Base-by-base conservation (phyloP, 2,888 invertebrate species). In the Hyposoter dolosus region DNA sequence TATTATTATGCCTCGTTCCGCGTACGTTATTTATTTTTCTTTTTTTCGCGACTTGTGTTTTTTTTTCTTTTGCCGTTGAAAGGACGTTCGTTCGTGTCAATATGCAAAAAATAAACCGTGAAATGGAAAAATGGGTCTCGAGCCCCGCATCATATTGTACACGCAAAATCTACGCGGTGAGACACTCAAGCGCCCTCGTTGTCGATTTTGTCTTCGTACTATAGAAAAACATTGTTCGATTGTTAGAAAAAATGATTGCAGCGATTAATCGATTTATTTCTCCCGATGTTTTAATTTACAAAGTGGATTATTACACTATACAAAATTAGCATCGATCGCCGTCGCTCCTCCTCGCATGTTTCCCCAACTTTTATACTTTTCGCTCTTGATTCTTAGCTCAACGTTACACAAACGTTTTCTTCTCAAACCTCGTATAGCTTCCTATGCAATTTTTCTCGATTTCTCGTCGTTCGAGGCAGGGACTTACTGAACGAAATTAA, bases 401-500 rank as follows among this genome's bases (percentile, higher is more conserved):
- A 79, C 68, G 76, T 71, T 72, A 35, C 32, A 32, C 53, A 9
- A 72, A 71, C 45, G 47, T 23, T 23, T 45, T 69, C 10, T 28
- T 28, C 69, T 5, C 6, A 17, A 19, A 1, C 28, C 28, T 45
- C 23, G 4, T 40, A 40, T 28, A 28, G 28, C 45, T 75, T 45
- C 12, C 3, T 28, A 35, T 66, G 1, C 5, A 2, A 40, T 23
- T 9, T 19, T 15, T 17, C 15, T 35, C 12, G 12, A 19, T 56
- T 12, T 80, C 23, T 56, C 19, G 23, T 15, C 35, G 40, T 50
- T 74, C 72, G 82, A 84, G 84, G 82, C 84, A 84, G 81, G 76
- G 77, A 43, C 81, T 74, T 68, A 74, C 83, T 28, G 60, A 81
- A 81, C 76, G 77, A 75, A 76, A 72, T 81, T 86, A 83, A 53